Evolutionary conservation across 2,888 invertebrate genomes (phyloP).

Genomic region (Priocnemis perturbator): DNA sequence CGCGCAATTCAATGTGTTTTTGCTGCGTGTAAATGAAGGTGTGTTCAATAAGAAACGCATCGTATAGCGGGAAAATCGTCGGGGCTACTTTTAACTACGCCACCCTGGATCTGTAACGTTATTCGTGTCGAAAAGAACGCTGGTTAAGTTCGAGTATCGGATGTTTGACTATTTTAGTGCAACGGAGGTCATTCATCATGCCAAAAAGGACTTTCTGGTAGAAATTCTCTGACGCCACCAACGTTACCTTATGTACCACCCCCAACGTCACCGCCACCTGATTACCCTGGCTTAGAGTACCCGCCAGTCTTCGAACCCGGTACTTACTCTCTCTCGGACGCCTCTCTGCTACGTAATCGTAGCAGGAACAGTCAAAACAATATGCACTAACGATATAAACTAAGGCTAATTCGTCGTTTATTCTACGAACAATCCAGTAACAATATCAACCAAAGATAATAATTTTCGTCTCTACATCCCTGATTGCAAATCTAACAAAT

Average conservation of each 20-base stretch:
- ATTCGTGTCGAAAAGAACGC: no score
- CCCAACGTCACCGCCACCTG: constrained; percentile 76
- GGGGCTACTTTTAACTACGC: no score
- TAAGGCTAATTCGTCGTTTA: constrained; percentile 13
- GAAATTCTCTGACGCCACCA: constrained; percentile 64
- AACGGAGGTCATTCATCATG: constrained; percentile 64
- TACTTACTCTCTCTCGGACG: constrained; percentile 84
- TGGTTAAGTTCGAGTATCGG: no score
- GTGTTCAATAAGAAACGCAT: no score
- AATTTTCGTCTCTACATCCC: constrained; percentile 11
- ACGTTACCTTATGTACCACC: constrained; percentile 69
- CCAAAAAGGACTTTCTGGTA: constrained; percentile 56
- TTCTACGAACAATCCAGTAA: constrained; percentile 17
- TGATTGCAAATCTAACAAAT: no score
- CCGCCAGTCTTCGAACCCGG: constrained; percentile 92
- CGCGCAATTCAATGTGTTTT: no score
- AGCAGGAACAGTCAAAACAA: constrained; percentile 56
- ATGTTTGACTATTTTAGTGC: constrained; percentile 62
- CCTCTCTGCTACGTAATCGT: constrained; percentile 67
- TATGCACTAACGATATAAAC: constrained; percentile 30
- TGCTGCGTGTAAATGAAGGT: no score
- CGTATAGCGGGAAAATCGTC: no score
- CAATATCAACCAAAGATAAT: constrained; percentile 51
- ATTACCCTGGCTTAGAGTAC: constrained; percentile 89
- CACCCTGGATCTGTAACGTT: background rate